These are phyloP conservation scores for Tineola bisselliella DNA, from an alignment of 2,888 invertebrate genomes.

Conservation along the genomic window DNA sequence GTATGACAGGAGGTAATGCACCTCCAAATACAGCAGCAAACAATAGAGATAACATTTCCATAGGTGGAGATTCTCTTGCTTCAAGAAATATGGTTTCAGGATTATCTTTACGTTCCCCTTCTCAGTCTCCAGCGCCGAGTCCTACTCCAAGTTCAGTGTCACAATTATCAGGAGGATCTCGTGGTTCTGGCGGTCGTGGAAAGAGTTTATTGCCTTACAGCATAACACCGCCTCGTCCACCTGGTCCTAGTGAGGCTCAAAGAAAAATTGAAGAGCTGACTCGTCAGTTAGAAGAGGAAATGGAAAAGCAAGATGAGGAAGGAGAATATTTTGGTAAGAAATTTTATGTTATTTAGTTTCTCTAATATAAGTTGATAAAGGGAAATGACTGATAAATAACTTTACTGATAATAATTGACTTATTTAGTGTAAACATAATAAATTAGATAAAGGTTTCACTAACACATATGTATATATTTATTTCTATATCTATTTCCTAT, in stretches of 20 bases:
- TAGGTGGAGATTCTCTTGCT: conserved; percentile 44
- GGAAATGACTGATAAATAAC: not conserved
- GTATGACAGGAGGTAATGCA: conserved; percentile 80
- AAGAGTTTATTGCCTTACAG: conserved; percentile 85
- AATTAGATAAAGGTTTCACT: too few relatives aligned
- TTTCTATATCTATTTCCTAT: too few relatives aligned
- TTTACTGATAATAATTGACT: not conserved
- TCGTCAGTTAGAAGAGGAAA: conserved; percentile 91
- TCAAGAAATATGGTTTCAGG: conserved; percentile 52
- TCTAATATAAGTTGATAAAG: not conserved
- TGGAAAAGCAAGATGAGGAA: conserved; percentile 94
- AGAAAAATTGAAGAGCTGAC: conserved; percentile 93
- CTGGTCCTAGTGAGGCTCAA: conserved; percentile 92
- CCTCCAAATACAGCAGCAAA: conserved; percentile 54
- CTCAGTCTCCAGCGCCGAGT: conserved; percentile 68
- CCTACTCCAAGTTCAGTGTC: conserved; percentile 73
- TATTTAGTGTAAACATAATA: not conserved
- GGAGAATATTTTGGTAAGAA: conserved; percentile 94
- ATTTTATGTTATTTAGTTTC: conserved; percentile 10
- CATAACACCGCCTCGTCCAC: conserved; percentile 86
- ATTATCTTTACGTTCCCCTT: conserved; percentile 60
- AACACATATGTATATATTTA: too few relatives aligned
- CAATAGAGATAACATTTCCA: conserved; percentile 44
- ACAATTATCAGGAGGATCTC: conserved; percentile 69
- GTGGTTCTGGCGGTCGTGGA: conserved; percentile 63